These are phyloP conservation scores for Sorex fumeus DNA, from an alignment of 2,113 vertebrate species.

Conservation along the genomic window DNA sequence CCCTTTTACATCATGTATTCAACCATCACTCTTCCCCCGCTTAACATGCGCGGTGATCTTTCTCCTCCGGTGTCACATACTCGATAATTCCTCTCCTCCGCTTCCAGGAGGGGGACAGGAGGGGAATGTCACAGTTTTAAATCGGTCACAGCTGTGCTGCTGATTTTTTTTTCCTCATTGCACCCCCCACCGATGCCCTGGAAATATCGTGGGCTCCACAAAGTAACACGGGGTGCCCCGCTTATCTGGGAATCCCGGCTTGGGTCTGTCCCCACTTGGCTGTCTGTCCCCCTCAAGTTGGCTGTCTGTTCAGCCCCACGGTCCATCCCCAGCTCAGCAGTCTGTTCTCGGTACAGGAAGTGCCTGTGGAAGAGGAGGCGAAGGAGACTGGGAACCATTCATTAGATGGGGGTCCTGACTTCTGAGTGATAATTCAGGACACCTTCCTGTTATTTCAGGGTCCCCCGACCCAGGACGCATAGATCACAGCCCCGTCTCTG, in stretches of 20 bases:
- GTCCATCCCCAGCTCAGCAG: background rate
- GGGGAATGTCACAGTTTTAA: slow-evolving; percentile 68
- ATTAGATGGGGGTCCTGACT: accelerated
- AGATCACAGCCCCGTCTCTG: background rate
- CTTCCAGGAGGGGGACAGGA: slow-evolving; percentile 29
- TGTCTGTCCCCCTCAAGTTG: too few relatives aligned
- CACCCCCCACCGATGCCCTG: slow-evolving; percentile 64
- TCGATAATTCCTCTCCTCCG: slow-evolving; percentile 82
- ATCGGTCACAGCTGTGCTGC: slow-evolving; percentile 78
- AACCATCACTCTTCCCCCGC: slow-evolving; percentile 80
- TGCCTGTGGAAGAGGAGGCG: background rate
- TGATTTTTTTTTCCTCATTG: slow-evolving; percentile 50
- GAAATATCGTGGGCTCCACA: slow-evolving; percentile 48
- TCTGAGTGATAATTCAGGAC: background rate
- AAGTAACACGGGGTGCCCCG: accelerated
- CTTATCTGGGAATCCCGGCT: background rate
- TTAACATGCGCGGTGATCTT: slow-evolving; percentile 82
- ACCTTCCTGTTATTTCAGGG: background rate
- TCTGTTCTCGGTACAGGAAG: background rate
- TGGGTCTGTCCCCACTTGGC: background rate
- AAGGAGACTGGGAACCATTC: background rate
- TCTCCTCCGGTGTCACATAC: slow-evolving; percentile 82
- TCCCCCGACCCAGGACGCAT: background rate
- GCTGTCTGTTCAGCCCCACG: background rate
- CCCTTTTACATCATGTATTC: slow-evolving; percentile 80